Base-by-base conservation (phyloP, 2,888 invertebrate genomes). In the Urechis unicinctus region DNA sequence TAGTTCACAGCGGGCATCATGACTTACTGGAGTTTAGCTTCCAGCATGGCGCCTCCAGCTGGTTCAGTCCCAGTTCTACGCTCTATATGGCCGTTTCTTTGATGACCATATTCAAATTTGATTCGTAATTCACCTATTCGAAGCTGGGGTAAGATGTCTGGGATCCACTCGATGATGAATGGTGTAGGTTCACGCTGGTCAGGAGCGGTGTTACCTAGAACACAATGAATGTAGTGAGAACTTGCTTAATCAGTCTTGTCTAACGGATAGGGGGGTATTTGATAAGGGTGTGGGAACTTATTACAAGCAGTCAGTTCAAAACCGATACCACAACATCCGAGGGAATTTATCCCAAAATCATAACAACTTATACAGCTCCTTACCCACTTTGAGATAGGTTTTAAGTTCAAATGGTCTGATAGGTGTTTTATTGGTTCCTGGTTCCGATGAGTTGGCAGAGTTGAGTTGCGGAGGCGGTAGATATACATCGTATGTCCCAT, bases 81-180 rank as follows among this genome's bases (percentile, higher is more conserved):
- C 58, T 74, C 74, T 25, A 74, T 66, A 52, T 69, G 75, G 28
- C 82, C 83, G 67, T 82, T 83, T 68, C 82, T 82, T 69, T 81
- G 83, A 69, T 84, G 85, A 45, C 86, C 87, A 71, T 85, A 85
- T 70, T 86, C 85, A 72, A 88, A 88, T 63, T 83, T 83, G 53
- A 89, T 81, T 60, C 85, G 81, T 56, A 89, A 78, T 70, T 88
- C 85, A 5, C 89, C 89, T 60, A 88, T 84, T 66, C 84, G 83
- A 36, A 85, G 85, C 61, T 82, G 79, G 4, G 85, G 85, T 52
- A 86, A 79, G 53, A 87, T 83, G 69, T 86, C 85, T 0, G 88
- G 87, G 57, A 85, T 85, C 89, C 89, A 89, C 71, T 88, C 86
- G 45, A 89, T 84, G 29, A 85, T 79, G 69, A 89, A 85, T 22